Evolutionary conservation across 2,797 vertebrate species (phyloP).

Genomic region (Synaphobranchus kaupii): DNA sequence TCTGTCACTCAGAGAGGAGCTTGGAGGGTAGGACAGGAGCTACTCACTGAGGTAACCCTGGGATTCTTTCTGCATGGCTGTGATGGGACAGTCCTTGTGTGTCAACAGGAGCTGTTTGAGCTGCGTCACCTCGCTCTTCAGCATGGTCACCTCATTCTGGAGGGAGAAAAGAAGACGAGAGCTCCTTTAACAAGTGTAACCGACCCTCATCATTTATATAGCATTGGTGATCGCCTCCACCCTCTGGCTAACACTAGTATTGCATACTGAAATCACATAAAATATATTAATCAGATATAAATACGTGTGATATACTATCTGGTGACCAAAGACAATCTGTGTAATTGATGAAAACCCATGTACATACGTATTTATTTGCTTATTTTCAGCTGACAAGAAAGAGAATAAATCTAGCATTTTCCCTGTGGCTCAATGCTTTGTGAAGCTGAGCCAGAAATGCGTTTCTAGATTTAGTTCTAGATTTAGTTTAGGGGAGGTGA

Average conservation of each 20-base stretch:
- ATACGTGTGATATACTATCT: background rate
- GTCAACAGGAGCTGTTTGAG: constrained; percentile 98
- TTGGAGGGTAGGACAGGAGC: constrained; percentile 29
- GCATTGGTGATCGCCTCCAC: background rate
- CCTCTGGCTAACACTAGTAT: background rate
- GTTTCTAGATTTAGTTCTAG: background rate
- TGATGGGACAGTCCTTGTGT: constrained; percentile 99
- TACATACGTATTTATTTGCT: background rate
- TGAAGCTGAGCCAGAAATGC: background rate
- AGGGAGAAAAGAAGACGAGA: constrained; percentile 44
- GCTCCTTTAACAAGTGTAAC: background rate
- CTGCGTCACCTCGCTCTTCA: constrained; percentile 99
- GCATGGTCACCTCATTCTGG: constrained; percentile 98
- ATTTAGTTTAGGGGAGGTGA: background rate
- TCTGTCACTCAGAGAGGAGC: background rate
- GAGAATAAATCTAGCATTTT: background rate
- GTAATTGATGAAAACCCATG: background rate
- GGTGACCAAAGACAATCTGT: background rate
- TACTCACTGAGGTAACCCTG: constrained; percentile 99
- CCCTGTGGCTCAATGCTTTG: background rate
- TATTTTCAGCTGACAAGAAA: constrained; percentile 2
- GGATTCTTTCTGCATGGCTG: constrained; percentile 98
- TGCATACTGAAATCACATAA: background rate
- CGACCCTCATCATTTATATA: background rate
- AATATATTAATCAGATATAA: background rate